Evolutionary conservation across 2,888 invertebrate genomes (phyloP), one percentile per base, ranked within the genome.

Genomic region (Noctua comes): DNA sequence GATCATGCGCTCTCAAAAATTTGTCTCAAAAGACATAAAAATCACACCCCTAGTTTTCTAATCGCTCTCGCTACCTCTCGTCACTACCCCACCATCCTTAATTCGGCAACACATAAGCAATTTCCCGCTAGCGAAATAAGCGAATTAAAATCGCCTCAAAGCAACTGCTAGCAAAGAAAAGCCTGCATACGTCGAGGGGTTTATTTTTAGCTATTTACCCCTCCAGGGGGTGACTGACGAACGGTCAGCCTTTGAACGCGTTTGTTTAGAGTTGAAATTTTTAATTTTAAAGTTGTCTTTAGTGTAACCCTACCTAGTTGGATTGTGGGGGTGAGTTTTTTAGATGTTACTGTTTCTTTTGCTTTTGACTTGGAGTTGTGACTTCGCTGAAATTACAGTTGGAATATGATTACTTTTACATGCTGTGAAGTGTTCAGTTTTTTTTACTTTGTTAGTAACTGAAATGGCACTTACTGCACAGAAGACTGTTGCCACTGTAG

Each of bases 141-240:
- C 95, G 94, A 96, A 95, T 96, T 96, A 96, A 95, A 96, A 95
- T 94, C 93, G 93, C 94, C 94, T 95, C 96, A 95, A 95, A 96
- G 96, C 94, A 92, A 93, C 92, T 91, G 92, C 91, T 90, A 89
- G 93, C 94, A 95, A 96, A 96, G 96, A 95, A 95, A 94, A 93
- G 93, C 90, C 91, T 91, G 93, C 94, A 93, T 92, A 92, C 93
- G 91, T 88, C 90, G 89, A 90, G 87, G 87, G 89, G 91, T 94
- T 93, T 94, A 94, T 95, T 95, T 95, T 94, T 94, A 93, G 92
- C 91, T 93, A 92, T 93, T 94, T 94, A 94, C 92, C 90, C 89
- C 88, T 85, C 84, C 83, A 83, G 92, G 93, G 93, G 92, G 82
- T 88, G 89, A 86, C 79, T 89, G 87, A 88, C 88, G 91, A 90